Percentiles rank a stretch among this genome's conserved stretches.
phyloP scores from a whole-genome alignment of 2,888 invertebrate species.

The Rhimphoctona megacephalus region DNA sequence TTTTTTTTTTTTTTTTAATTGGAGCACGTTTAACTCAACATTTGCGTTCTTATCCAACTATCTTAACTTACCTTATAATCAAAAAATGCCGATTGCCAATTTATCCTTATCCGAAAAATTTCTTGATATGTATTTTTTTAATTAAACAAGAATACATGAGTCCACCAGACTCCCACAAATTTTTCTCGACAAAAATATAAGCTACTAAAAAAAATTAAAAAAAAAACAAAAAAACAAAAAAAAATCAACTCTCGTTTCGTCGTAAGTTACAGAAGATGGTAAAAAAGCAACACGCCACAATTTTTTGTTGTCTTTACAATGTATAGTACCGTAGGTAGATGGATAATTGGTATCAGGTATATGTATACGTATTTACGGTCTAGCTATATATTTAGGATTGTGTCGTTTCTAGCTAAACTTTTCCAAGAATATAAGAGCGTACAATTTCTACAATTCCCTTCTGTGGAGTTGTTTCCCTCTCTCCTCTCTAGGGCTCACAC shows the following conservation, averaged over 20 bases:
- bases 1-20: no score
- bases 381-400: conserved; percentile 56
- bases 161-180: background rate
- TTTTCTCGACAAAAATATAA: background rate
- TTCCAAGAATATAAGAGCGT: conserved; percentile 59
- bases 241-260: background rate
- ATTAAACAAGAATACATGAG: background rate
- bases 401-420: conserved; percentile 62
- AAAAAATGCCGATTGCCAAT: background rate
- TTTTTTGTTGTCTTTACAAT: conserved; percentile 26
- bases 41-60: background rate
- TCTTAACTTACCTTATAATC: background rate
- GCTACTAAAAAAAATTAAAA: background rate
- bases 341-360: conserved; percentile 50
- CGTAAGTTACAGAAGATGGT: conserved; percentile 18
- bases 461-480: conserved; percentile 29
- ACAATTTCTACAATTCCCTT: conserved; percentile 61
- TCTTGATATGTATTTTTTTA: background rate
- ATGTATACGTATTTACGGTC: conserved; percentile 27
- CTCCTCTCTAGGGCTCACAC: conserved; percentile 45
- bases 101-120: background rate
- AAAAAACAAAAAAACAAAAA: background rate
- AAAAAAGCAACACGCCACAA: conserved; percentile 36
- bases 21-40: no score
- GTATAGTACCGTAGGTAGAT: conserved; percentile 33